Base-by-base conservation (phyloP, 2,113 vertebrate species). In the Corythoichthys haematopterus region DNA sequence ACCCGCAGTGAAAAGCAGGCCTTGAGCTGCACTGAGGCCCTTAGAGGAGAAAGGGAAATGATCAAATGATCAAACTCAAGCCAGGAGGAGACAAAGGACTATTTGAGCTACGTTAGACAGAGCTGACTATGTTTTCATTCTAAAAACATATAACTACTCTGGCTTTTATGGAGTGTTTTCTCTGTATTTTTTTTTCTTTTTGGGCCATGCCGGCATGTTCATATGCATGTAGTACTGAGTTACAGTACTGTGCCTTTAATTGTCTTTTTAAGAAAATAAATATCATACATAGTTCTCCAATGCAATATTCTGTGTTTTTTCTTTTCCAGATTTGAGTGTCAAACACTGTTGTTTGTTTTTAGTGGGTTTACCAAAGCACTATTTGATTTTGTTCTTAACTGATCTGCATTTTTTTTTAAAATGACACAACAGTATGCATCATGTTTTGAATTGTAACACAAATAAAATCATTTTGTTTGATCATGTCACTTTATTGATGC, bases 141-240 rank as follows among this genome's bases (percentile, higher is more conserved):
- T 79, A 75, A 82, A 81, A 88, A 84, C 81, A 84, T 76, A 65
- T 76, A 79, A 84, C 75, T 86, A 79, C 86, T 83, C 60, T 77
- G 81, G 82, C 85, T 88, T 88, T 80, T 77, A 71, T 79, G 77
- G 81, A 84, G 87, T 88, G 81, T 67, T 78, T 2, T 52, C n/a
- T 52, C 35, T 56, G 64, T 74, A 46, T 75, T 72, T 52, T 78
- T 72, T 45, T 72, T 68, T 66, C 68, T 72, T 68, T 62, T 66
- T 82, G 79, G 80, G 82, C 79, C 78, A 82, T 78, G 77, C 68
- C 70, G 72, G 80, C 81, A 86, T 89, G 87, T 80, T 84, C 69
- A 72, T 51, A 79, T 86, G 88, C 87, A 88, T 88, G 90, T 69
- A 74, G 84, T 80, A 76, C 87, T 85, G 78, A 87, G 76, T 87